A percentile compares a stretch with the other conserved stretches of the same genome.
phyloP scores from a whole-genome alignment of 2,888 invertebrate species.

The Plagodis pulveraria region DNA sequence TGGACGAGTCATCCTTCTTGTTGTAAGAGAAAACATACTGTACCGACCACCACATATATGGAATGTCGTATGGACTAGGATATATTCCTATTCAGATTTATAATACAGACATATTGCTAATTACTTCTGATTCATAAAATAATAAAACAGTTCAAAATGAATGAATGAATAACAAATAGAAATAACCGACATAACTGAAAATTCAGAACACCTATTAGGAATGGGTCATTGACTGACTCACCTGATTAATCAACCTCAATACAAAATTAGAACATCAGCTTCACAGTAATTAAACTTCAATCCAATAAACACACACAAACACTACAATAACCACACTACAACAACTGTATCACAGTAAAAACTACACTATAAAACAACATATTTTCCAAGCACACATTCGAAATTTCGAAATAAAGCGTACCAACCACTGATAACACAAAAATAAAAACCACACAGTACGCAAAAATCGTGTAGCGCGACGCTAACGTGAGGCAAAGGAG shows the following conservation, averaged over 20 bases:
- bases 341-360: background rate
- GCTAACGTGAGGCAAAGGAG: constrained; percentile 27
- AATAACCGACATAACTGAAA: no score
- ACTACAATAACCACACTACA: background rate
- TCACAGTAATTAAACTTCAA: constrained; percentile 8
- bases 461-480: constrained; percentile 17
- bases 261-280: constrained; percentile 19
- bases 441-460: constrained; percentile 8
- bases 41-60: no score
- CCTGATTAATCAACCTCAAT: constrained; percentile 24
- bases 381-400: constrained; percentile 12
- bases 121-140: background rate
- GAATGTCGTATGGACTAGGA: no score
- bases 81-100: no score
- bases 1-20: no score
- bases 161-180: no score
- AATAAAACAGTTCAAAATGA: no score
- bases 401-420: constrained; percentile 7
- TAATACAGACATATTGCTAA: no score
- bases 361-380: constrained; percentile 3
- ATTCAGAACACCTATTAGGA: no score
- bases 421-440: background rate
- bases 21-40: no score
- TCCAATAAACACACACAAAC: constrained; percentile 15
- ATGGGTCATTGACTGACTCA: constrained; percentile 12